Base-by-base conservation (phyloP, 2,113 vertebrate genomes). In the Himantopus leucocephalus region DNA sequence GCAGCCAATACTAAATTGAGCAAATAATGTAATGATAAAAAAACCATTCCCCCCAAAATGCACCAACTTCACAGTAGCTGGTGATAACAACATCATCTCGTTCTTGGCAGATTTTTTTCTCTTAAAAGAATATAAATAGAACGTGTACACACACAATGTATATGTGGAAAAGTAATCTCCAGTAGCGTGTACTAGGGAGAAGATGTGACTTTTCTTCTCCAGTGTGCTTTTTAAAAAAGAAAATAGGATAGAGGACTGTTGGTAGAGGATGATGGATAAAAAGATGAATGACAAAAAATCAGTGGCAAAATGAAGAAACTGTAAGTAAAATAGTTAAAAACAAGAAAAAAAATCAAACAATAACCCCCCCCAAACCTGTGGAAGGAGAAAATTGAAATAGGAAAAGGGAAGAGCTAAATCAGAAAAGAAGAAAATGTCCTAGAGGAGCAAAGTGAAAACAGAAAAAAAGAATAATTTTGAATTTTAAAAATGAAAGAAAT, bases 401-500 rank as follows among this genome's bases (percentile, higher is more conserved):
- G 63, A 23, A 62, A 67, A 59, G 1, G 5, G 6, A n/a, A 59
- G 4, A 72, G 5, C 5, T 58, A 59, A 81, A 47, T 41, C 24
- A 80, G 24, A 60, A 85, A 60, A 72, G 1, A 63, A 48, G 9
- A 77, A 32, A 37, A 1, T 9, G 35, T 14, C 3, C 10, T 27
- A 26, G 5, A 12, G 7, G 85, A 63, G 37, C 37, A 37, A 77
- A 70, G 4, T 24, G 4, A 56, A 94, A 68, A 47, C 1, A 72
- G 1, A 48, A 53, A 41, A 34, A 24, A 52, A 5, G 0, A 1
- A 14, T 18, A n/a, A 29, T 30, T 30, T 11, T 19, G 1, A 27
- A 35, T 83, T 53, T 8, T 1, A 43, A 62, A 77, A 56, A 24
- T 2, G 3, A 19, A 60, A 3, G 26, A 52, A 73, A 20, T n/a